These are phyloP conservation scores for Motacilla alba DNA, from an alignment of 2,113 vertebrate genomes.

Conservation along the genomic window DNA sequence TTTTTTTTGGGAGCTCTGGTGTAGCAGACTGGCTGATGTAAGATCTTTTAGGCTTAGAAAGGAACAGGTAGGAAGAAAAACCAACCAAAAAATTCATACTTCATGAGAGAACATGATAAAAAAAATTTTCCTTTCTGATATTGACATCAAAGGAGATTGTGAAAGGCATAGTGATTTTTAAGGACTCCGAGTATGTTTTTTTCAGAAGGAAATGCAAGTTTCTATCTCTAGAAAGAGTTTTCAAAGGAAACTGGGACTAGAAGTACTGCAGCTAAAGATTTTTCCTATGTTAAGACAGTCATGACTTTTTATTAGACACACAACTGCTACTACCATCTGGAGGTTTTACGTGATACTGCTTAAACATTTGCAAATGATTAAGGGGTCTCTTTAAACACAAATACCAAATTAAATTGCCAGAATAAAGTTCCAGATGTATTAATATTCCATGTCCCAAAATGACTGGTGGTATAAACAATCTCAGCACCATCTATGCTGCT, in stretches of 20 bases:
- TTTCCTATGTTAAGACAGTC: not conserved
- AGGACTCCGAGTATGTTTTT: not conserved
- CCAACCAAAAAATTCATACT: accelerated
- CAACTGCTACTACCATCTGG: not conserved
- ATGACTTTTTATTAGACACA: not conserved
- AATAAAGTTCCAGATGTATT: not conserved
- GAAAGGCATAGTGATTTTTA: not conserved
- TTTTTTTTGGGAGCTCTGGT: not conserved
- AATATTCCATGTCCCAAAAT: not conserved
- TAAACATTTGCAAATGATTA: not conserved
- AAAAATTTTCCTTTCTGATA: not conserved
- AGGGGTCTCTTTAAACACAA: not conserved
- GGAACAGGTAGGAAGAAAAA: not conserved
- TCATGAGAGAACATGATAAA: not conserved
- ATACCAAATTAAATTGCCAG: not conserved
- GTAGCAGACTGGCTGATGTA: not conserved
- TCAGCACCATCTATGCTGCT: accelerated
- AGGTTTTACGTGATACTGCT: not conserved
- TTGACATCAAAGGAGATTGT: not conserved
- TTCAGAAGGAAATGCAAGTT: not conserved
- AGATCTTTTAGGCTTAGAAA: not conserved
- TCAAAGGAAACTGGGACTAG: not conserved
- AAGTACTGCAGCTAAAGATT: not conserved
- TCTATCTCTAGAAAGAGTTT: not conserved
- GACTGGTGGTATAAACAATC: not conserved